These are phyloP conservation scores for Neotoma lepida DNA, from an alignment of 2,113 vertebrate genomes.

Conservation along the genomic window DNA sequence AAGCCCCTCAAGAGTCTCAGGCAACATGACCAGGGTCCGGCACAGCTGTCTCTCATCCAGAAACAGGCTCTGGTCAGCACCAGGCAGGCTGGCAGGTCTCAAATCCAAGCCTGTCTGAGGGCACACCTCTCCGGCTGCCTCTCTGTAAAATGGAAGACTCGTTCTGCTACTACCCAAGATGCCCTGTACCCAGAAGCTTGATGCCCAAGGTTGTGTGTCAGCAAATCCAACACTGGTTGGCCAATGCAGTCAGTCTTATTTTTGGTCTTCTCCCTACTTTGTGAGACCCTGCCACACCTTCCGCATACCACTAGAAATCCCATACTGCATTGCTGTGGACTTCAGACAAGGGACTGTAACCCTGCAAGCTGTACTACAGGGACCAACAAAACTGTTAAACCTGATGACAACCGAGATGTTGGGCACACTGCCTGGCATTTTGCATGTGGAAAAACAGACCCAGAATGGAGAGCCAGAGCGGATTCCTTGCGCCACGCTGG, in stretches of 20 bases:
- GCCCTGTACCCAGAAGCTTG: neutral
- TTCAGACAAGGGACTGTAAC: neutral
- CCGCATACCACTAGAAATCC: neutral
- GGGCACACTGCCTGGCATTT: neutral
- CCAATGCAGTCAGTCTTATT: neutral
- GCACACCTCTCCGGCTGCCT: neutral
- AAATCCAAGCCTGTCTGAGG: neutral
- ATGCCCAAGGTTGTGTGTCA: accelerated
- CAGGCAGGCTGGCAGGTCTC: neutral
- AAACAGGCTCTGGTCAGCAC: neutral
- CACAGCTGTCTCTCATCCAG: neutral
- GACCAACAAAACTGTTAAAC: accelerated
- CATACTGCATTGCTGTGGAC: neutral
- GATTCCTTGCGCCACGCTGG: accelerated
- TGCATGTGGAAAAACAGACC: neutral
- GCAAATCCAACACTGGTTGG: accelerated
- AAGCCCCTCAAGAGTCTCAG: neutral
- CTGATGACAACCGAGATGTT: neutral
- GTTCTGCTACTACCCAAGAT: neutral
- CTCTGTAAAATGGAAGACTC: neutral
- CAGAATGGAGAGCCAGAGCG: neutral
- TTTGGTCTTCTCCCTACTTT: accelerated
- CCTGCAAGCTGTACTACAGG: neutral
- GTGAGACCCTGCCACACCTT: accelerated
- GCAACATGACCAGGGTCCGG: neutral